Evolutionary conservation across 2,113 vertebrate genomes (phyloP).

Genomic region (Pitta sordida): DNA sequence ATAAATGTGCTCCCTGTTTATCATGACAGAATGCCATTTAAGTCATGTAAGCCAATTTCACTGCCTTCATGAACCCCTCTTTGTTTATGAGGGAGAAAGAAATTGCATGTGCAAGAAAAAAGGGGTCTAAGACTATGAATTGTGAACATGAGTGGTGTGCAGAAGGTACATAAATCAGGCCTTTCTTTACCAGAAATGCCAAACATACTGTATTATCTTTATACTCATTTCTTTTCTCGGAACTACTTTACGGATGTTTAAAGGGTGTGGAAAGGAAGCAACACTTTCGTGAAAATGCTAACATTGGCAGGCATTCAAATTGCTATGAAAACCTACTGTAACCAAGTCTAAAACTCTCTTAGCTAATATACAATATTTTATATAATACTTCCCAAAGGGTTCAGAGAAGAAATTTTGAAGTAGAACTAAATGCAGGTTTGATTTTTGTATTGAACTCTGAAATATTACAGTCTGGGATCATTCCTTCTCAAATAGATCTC

Average conservation of each 20-base stretch:
- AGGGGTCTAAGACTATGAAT: background rate
- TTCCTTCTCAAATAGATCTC: background rate
- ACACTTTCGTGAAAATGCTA: background rate
- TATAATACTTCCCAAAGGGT: background rate
- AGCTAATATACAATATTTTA: background rate
- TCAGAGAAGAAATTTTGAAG: background rate
- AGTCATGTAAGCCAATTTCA: background rate
- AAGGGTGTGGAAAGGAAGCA: constrained; percentile 43
- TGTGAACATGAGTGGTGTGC: background rate
- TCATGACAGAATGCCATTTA: background rate
- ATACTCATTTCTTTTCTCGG: constrained; percentile 4
- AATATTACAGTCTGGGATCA: background rate
- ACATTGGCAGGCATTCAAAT: constrained; percentile 13
- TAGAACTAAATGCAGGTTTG: background rate
- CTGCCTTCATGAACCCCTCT: background rate
- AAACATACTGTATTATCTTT: background rate
- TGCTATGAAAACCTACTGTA: background rate
- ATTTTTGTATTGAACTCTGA: background rate
- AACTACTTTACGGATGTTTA: constrained; percentile 31
- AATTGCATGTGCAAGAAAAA: background rate
- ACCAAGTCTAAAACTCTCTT: background rate
- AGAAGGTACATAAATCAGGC: constrained; percentile 34
- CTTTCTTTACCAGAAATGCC: constrained; percentile 28
- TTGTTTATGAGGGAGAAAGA: background rate
- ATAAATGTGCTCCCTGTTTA: background rate